A percentile compares a stretch with the other conserved stretches of the same genome.
Evolutionary conservation across 2,888 invertebrate species (phyloP).

Genomic region (Dynastes maya): DNA sequence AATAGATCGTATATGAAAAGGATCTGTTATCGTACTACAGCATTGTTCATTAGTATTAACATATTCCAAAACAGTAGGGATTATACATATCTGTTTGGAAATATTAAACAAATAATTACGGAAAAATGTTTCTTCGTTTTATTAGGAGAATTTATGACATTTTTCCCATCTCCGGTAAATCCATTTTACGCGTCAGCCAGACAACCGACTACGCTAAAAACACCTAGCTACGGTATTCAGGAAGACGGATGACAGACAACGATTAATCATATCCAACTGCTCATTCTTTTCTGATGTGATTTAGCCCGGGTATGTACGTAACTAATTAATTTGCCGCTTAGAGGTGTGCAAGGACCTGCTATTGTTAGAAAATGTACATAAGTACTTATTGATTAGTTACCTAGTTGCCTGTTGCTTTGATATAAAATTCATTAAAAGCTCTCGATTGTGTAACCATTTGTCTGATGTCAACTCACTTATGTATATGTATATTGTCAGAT

Average conservation of each 20-base stretch:
- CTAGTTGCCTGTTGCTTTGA: neutral
- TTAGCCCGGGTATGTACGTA: neutral
- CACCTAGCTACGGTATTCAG: slow-evolving; percentile 7
- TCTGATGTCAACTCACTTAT: neutral
- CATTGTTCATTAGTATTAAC: too few relatives aligned
- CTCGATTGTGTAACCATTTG: neutral
- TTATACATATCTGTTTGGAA: too few relatives aligned
- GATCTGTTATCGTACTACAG: too few relatives aligned
- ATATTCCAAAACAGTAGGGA: too few relatives aligned
- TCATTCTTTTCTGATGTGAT: slow-evolving; percentile 6
- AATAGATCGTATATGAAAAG: too few relatives aligned
- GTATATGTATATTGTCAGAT: too few relatives aligned
- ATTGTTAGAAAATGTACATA: neutral
- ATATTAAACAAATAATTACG: neutral
- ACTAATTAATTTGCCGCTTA: slow-evolving; percentile 7
- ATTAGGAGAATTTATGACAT: slow-evolving; percentile 10
- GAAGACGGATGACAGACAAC: neutral
- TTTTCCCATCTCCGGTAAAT: slow-evolving; percentile 5
- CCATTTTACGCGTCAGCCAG: neutral
- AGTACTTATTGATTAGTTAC: neutral
- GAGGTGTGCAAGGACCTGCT: neutral
- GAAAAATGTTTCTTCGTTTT: neutral
- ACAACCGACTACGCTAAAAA: slow-evolving; percentile 5
- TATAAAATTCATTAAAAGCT: neutral
- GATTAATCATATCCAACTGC: slow-evolving; percentile 24